phyloP scores from a whole-genome alignment of 1,140 invertebrate species.

The Euura saliciscinereae region DNA sequence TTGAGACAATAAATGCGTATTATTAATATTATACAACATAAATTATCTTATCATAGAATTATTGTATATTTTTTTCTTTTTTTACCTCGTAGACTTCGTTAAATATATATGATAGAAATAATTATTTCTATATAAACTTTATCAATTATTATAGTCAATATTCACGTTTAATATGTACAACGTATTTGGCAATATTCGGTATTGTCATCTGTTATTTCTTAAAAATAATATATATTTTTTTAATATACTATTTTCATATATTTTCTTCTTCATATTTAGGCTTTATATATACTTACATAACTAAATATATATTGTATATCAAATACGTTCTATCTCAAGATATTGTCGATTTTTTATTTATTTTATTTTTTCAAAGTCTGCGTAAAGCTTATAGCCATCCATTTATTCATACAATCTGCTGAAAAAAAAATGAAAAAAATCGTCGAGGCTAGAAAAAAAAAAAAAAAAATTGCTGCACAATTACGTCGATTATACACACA shows the following conservation, averaged over 20 bases:
- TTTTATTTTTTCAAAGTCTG: conserved; percentile 7
- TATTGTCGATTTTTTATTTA: conserved; percentile 41
- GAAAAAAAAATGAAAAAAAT: too few species aligned
- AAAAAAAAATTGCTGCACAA: not conserved
- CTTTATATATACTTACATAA: conserved; percentile 14
- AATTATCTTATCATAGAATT: not conserved
- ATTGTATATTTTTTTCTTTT: not conserved
- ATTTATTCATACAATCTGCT: too few species aligned
- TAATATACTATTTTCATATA: too few species aligned
- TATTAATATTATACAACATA: not conserved
- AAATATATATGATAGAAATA: too few species aligned
- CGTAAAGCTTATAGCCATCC: not conserved
- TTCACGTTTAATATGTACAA: too few species aligned
- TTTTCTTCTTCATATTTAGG: not conserved
- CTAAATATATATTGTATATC: conserved; percentile 27
- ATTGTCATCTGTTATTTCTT: conserved; percentile 8
- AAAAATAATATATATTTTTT: conserved; percentile 29
- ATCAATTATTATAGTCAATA: too few species aligned
- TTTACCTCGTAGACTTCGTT: not conserved
- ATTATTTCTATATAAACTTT: too few species aligned
- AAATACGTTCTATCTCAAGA: conserved; percentile 39
- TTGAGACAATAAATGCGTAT: not conserved
- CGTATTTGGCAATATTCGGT: too few species aligned
- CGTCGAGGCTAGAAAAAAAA: too few species aligned
- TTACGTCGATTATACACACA: not conserved